Conservation (phyloP, 2,888 invertebrate species). For the Drosophila incognita region DNA sequence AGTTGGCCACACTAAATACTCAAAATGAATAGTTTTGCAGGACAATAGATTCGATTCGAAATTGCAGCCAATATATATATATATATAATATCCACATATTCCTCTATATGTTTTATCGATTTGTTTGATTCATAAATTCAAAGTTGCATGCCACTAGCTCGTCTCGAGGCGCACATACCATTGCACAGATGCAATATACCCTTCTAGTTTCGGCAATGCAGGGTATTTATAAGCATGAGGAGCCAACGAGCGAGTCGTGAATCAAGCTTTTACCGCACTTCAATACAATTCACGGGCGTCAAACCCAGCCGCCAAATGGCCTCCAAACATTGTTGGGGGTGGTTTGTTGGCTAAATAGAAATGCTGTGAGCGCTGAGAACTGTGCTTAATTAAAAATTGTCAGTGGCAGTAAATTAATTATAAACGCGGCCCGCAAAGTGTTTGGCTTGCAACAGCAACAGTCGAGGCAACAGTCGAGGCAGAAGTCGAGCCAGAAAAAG, state of each 20-base stretch:
- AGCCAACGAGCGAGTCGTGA: constrained; percentile 18
- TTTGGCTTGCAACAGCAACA: constrained; percentile 66
- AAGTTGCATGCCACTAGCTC: neutral
- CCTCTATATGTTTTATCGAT: neutral
- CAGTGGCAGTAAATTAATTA: constrained; percentile 79
- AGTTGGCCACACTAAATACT: neutral
- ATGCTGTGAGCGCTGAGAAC: constrained; percentile 46
- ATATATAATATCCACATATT: neutral
- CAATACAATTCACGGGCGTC: constrained; percentile 20
- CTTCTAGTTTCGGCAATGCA: neutral
- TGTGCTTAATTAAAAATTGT: constrained; percentile 78
- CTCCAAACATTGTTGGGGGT: constrained; percentile 17
- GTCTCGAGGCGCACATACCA: neutral
- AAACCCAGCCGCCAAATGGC: constrained; percentile 23
- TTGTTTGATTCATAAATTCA: too few species aligned
- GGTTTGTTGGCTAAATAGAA: constrained; percentile 47
- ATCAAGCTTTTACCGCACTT: constrained; percentile 25
- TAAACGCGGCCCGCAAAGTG: constrained; percentile 74
- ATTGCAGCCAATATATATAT: too few species aligned
- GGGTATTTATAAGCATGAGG: constrained; percentile 7
- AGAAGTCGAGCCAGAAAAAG: neutral
- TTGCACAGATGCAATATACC: neutral
- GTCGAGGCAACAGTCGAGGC: constrained; percentile 2
- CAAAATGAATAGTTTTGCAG: neutral
- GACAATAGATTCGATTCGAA: neutral